Base-by-base conservation (phyloP, 92 coral and sea anemone genomes). In the Palythoa caribaeorum region DNA sequence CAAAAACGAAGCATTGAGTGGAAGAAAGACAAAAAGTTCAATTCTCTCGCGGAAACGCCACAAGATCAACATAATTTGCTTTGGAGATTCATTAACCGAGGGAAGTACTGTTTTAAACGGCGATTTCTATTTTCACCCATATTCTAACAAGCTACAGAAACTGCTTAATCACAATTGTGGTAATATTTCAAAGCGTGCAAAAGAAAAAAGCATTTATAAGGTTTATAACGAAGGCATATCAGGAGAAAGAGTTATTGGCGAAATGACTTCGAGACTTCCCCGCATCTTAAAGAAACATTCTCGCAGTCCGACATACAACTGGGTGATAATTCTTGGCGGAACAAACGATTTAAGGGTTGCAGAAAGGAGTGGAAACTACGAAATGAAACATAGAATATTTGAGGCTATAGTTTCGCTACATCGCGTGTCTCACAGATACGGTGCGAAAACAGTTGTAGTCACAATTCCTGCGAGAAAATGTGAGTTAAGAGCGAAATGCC, bases 261-360 rank as follows among this genome's bases (percentile, higher is more conserved):
- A 81, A 50, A 81, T 81, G 86, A 81, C 86, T 3, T 44, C 9
- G 11, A 81, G 86, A 81, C 76, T 81, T 20, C 13, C 76, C 20
- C 44, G 47, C 19, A 16, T 81, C 52, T 40, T 81, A 38, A 81
- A 28, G 9, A 28, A 38, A 51, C 28, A 68, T 50, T n/a, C 74
- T 9, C 54, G 12, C 9, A 15, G 59, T 62, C 54, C 54, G 0
- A 66, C 21, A n/a, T 66, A 63, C 35, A 55, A 81, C 47, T 81
- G 86, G 86, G 86, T 81, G 36, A 48, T 81, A 20, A 81, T 81
- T 69, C 48, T 81, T 14, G 86, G 86, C 17, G 86, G 86, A 38
- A 66, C 76, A 65, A 81, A 81, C 71, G 86, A 81, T 48, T 53
- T 81, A 47, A 6, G 37, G 9, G 74, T 50, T 28, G 86, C 74